A percentile compares a stretch with the other conserved stretches of the same genome.
These are phyloP conservation scores for Noctuana brunneofusca DNA, from an alignment of 2,888 invertebrate genomes.

Conservation along the genomic window DNA sequence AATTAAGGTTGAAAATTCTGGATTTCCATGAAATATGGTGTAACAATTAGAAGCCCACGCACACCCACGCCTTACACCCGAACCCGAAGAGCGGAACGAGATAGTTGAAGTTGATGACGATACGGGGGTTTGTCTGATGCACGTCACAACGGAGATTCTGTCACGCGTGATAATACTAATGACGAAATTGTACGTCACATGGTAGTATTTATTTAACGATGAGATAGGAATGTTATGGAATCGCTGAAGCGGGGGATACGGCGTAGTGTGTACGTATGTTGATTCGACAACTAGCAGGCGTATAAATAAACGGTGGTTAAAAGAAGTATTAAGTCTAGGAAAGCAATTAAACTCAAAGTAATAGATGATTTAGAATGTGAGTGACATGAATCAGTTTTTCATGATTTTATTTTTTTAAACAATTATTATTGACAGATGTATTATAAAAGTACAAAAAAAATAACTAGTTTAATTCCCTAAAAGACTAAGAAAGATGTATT, in stretches of 20 bases:
- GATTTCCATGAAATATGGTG: constrained; percentile 5
- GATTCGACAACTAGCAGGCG: background rate
- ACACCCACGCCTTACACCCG: constrained; percentile 10
- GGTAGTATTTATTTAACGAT: constrained; percentile 20
- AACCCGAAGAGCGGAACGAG: constrained; percentile 12
- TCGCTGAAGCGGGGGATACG: background rate
- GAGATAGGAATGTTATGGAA: constrained; percentile 4
- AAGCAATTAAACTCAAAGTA: too few relatives aligned
- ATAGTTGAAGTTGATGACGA: constrained; percentile 18
- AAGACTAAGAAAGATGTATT: too few relatives aligned
- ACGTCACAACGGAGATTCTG: constrained; percentile 14
- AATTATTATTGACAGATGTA: too few relatives aligned
- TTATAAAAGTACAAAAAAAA: too few relatives aligned
- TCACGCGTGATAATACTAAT: constrained; percentile 2
- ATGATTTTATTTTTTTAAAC: too few relatives aligned
- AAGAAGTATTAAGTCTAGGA: background rate
- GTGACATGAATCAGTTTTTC: too few relatives aligned
- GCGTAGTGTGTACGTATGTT: background rate
- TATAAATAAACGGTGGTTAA: background rate
- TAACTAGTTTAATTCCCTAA: too few relatives aligned
- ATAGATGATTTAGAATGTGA: too few relatives aligned
- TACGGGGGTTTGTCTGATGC: constrained; percentile 13
- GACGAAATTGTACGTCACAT: constrained; percentile 21
- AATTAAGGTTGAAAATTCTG: background rate
- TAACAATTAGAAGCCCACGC: constrained; percentile 14